These are phyloP conservation scores for Gallinago media DNA, from an alignment of 2,113 vertebrate genomes.

Conservation along the genomic window DNA sequence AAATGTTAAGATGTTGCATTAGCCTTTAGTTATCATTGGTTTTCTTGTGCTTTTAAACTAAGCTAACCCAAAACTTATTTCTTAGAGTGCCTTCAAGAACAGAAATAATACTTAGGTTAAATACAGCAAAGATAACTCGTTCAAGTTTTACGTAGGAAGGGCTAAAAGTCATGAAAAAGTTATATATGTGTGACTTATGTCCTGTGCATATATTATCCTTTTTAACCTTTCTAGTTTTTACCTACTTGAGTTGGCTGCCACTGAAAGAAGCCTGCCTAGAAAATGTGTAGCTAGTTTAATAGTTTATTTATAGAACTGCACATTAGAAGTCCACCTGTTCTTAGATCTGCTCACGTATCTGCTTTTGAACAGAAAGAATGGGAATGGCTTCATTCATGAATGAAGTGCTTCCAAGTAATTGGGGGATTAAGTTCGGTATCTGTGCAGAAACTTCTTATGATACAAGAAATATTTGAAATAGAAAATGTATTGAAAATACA, in stretches of 20 bases:
- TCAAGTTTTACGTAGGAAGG: not conserved
- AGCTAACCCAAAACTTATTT: not conserved
- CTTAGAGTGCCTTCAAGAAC: not conserved
- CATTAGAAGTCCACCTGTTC: conserved; percentile 72
- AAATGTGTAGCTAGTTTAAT: conserved; percentile 51
- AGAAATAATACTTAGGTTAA: not conserved
- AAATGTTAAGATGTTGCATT: not conserved
- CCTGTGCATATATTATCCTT: not conserved
- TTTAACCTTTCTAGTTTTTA: not conserved
- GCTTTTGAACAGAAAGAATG: conserved; percentile 30
- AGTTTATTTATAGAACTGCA: conserved; percentile 61
- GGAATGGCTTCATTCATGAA: conserved; percentile 73
- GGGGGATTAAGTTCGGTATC: not conserved
- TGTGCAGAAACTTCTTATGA: not conserved
- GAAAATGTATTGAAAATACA: not conserved
- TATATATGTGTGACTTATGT: not conserved
- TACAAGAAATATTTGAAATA: not conserved
- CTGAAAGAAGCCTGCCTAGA: not conserved
- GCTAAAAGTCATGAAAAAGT: not conserved
- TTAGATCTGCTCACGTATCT: not conserved
- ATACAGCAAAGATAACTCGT: not conserved
- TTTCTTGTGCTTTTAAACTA: not conserved
- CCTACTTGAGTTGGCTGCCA: conserved; percentile 3
- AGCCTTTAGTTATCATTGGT: not conserved
- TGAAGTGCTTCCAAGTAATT: conserved; percentile 17